Evolutionary conservation across 2,888 invertebrate species (phyloP), one percentile per base, ranked within the genome.

Genomic region (Melanostoma mellinum): DNA sequence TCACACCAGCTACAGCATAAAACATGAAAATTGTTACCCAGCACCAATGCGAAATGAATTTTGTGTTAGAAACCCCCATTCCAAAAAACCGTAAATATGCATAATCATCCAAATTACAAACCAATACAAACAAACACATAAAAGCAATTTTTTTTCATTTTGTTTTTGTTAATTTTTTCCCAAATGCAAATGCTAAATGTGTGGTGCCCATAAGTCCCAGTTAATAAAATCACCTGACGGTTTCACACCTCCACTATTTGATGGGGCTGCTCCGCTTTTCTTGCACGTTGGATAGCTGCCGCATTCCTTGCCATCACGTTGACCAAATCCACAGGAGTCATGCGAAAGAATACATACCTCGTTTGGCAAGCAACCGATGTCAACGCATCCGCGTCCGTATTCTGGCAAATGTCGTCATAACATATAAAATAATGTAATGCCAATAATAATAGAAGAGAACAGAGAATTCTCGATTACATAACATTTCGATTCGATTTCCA

Each of bases 351-450:
- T 93, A 90, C 96, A 96, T 77, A 93, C 93, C 91, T 96, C 93
- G 88, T 92, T 94, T 88, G 93, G 94, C 69, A 93, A 92, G 88
- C 96, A 96, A 61, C 96, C 96, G 87, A 96, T 96, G 88, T 96
- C 96, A 88, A 93, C 93, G 90, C 96, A 96, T 32, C 94, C 93
- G 86, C 96, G 93, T 79, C 96, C 96, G 90, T 95, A 96, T 91
- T 96, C 96, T 96, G 92, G 48, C 73, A 85, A 86, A 85, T 85
- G 74, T 82, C 80, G 80, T 86, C 80, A 79, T 80, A 85, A 85
- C 79, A 85, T 85, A 85, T 85, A 85, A 80, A 85, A 85, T 85
- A 85, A 85, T 84, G 84, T 84, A 84, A 84, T 84, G 84, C 84
- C 84, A 84, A 84, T 84, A 84, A 75, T 84, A 79, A 60, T 84